A percentile compares a stretch with the other conserved stretches of the same genome.
These are phyloP conservation scores for Solea senegalensis DNA, from an alignment of 2,113 vertebrate species.

Conservation along the genomic window DNA sequence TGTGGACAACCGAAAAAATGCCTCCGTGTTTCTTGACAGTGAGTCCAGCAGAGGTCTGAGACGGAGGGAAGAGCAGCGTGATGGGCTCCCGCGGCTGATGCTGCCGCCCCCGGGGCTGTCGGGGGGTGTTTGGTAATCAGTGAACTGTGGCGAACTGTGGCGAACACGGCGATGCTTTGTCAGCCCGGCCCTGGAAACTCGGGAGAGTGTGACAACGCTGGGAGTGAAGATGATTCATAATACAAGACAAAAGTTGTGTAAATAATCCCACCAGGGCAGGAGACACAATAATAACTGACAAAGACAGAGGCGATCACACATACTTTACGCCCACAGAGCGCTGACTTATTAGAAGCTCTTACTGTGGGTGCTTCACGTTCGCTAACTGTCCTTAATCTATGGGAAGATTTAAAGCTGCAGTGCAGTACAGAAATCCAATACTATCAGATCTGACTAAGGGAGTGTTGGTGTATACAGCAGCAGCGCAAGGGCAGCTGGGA, in stretches of 20 bases:
- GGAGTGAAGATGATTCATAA: constrained; percentile 53
- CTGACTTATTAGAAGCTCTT: too few relatives aligned
- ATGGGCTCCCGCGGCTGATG: constrained; percentile 43
- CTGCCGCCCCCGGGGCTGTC: constrained; percentile 44
- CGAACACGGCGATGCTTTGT: constrained; percentile 57
- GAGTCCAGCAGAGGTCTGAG: constrained; percentile 38
- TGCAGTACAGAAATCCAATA: too few relatives aligned
- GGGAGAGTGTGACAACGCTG: constrained; percentile 8
- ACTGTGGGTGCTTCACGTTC: too few relatives aligned
- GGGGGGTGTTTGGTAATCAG: constrained; percentile 53
- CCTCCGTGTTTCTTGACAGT: constrained; percentile 50
- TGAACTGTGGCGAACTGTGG: constrained; percentile 57
- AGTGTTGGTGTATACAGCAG: too few relatives aligned
- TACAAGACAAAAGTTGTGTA: constrained; percentile 26
- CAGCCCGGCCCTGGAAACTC: constrained; percentile 41
- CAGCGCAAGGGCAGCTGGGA: too few relatives aligned
- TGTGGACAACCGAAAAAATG: constrained; percentile 42
- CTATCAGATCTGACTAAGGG: too few relatives aligned
- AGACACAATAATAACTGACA: constrained; percentile 31
- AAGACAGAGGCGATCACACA: constrained; percentile 9
- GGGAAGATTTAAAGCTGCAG: too few relatives aligned
- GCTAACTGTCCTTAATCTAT: too few relatives aligned
- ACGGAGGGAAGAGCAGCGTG: constrained; percentile 40
- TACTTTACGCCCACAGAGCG: too few relatives aligned
- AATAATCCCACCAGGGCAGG: constrained; percentile 32